phyloP scores from a whole-genome alignment of 2,113 vertebrate genomes.

The Nibea albiflora region DNA sequence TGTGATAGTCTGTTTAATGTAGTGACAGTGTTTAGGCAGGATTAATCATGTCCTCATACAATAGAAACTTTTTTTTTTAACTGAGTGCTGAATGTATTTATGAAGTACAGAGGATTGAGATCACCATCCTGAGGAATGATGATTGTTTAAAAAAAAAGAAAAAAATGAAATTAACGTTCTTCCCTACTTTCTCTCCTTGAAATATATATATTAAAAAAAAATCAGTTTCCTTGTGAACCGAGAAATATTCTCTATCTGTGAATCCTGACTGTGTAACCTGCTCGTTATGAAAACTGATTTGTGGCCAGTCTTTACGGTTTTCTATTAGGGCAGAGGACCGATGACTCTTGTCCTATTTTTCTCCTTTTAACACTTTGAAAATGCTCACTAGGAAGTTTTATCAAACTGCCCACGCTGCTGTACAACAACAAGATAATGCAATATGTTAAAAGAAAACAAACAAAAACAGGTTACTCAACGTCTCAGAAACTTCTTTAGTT shows the following conservation, averaged over 20 bases:
- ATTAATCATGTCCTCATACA: constrained; percentile 68
- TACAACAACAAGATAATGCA: constrained; percentile 1
- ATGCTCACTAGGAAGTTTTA: constrained; percentile 24
- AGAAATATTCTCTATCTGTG: constrained; percentile 37
- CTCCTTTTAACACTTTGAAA: constrained; percentile 12
- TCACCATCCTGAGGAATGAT: constrained; percentile 48
- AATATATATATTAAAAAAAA: constrained; percentile 11
- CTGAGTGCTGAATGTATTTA: constrained; percentile 78
- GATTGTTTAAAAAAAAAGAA: neutral
- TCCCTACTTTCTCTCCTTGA: constrained; percentile 5
- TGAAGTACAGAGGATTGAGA: constrained; percentile 52
- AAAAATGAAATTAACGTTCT: neutral
- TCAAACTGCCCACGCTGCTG: constrained; percentile 43
- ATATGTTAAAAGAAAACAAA: neutral
- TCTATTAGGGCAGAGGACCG: neutral
- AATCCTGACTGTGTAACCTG: constrained; percentile 55
- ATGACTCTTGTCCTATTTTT: neutral
- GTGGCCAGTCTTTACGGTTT: constrained; percentile 51
- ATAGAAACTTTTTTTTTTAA: constrained; percentile 62
- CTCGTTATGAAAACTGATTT: constrained; percentile 31
- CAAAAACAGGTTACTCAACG: neutral
- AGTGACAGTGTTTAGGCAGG: constrained; percentile 67
- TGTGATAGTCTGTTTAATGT: constrained; percentile 74
- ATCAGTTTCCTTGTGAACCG: neutral
- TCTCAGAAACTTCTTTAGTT: neutral